Base-by-base conservation (phyloP, 2,888 invertebrate genomes). In the Harpalus rufipes region DNA sequence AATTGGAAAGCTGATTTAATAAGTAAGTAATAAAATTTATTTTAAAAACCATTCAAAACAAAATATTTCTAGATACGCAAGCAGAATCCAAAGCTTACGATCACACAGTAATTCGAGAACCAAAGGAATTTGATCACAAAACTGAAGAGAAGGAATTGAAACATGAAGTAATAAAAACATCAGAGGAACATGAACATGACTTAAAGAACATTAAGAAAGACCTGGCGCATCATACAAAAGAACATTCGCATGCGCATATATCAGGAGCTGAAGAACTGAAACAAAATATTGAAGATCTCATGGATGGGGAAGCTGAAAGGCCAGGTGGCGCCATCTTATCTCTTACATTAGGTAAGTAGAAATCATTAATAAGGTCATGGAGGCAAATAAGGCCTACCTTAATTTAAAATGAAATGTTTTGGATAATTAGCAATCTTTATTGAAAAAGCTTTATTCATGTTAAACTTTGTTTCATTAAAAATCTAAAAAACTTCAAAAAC, bases 281-380 rank as follows among this genome's bases (percentile, higher is more conserved):
- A 87, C 87, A 86, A 80, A 86, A 87, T 84, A 63, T 85, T 21
- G 84, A 87, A 44, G 85, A 86, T 84, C 41, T 85, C 0, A 79
- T 80, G 25, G 95, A 95, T 90, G 95, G 95, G 0, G 92, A 93
- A 86, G 93, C 94, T 86, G 94, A 94, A 88, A 94, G 93, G 83
- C 96, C 97, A 21, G 94, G 95, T 79, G 96, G 97, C 83, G 97
- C 97, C 7, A 94, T 97, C 74, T 92, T 97, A 87, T 95, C 97
- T 7, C 92, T 97, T 56, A 95, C 95, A 41, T 91, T 97, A 87
- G 97, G 96, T 93, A 90, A 89, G 25, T 4, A 59, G n/a, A 58
- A 86, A 86, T 61, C 1, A 25, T 1, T 25, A 25, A 2, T 25
- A n/a, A n/a, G n/a, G n/a, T n/a, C n/a, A n/a, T n/a, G n/a, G n/a